Percentiles rank a stretch among this genome's conserved stretches.
These are phyloP conservation scores for Crossaster papposus DNA, from an alignment of 53 echinoderm and acorn worm species.

Conservation along the genomic window DNA sequence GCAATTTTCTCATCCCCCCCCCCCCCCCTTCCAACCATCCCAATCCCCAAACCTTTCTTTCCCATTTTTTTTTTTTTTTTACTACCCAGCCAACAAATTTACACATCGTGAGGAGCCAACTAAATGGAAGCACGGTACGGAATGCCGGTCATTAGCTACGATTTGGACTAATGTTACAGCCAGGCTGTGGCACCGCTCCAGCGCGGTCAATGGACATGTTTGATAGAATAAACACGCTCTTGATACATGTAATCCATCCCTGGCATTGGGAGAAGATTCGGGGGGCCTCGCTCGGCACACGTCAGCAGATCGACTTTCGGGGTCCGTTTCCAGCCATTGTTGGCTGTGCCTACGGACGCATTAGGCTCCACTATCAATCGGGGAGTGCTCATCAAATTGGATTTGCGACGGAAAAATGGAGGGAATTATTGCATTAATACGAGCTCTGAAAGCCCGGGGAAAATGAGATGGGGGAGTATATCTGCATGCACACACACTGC, in stretches of 20 bases:
- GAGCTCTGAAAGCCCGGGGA: constrained; percentile 59
- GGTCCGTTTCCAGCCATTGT: constrained; percentile 64
- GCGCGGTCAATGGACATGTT: constrained; percentile 66
- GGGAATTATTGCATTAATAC: constrained; percentile 67
- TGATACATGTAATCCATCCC: constrained; percentile 65
- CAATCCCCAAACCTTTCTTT: background rate
- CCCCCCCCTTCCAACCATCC: no score
- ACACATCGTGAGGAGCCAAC: constrained; percentile 64
- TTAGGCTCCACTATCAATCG: constrained; percentile 65
- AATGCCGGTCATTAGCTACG: constrained; percentile 62
- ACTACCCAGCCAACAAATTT: constrained; percentile 41
- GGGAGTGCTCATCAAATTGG: constrained; percentile 66
- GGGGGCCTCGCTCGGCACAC: constrained; percentile 60
- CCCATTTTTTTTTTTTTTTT: background rate
- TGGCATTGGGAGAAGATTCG: constrained; percentile 38
- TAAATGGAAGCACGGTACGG: constrained; percentile 61
- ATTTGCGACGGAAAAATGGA: constrained; percentile 66
- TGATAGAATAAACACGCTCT: constrained; percentile 67
- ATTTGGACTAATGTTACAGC: constrained; percentile 68
- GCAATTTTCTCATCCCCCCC: constrained; percentile 6
- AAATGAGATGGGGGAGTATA: constrained; percentile 50
- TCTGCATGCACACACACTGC: constrained; percentile 55
- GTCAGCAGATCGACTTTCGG: constrained; percentile 65
- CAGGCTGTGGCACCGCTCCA: constrained; percentile 51
- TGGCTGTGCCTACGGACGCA: constrained; percentile 63